Base-by-base conservation (phyloP, 2,797 vertebrate genomes). In the Gastrophryne carolinensis region DNA sequence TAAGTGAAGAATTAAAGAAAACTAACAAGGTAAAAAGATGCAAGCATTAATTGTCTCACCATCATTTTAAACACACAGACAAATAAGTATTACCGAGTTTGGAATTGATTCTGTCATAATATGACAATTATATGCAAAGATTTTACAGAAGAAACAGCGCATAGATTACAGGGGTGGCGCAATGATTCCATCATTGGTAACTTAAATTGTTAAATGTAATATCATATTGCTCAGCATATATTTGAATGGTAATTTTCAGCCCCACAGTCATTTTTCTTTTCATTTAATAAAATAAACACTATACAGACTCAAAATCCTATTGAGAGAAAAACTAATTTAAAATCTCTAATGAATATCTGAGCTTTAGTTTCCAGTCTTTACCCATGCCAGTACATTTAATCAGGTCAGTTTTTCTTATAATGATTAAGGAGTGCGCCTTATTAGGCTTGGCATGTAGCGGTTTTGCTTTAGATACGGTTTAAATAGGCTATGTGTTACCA, bases 141-240 rank as follows among this genome's bases (percentile, higher is more conserved):
- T n/a, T n/a, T n/a, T n/a, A n/a, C n/a, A n/a, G n/a, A n/a, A n/a
- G n/a, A n/a, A n/a, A n/a, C n/a, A n/a, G n/a, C n/a, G n/a, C n/a
- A n/a, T 65, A 65, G 47, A 64, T 73, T 56, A 47, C 61, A 24
- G 37, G 57, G 65, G 50, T 73, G 35, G 12, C 13, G 47, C 57
- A 54, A 73, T 65, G 56, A 64, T 65, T 61, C 72, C 72, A 73
- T 49, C 64, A 56, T 44, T 19, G 65, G 34, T 65, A 64, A 56
- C 61, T 65, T 65, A 65, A 73, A 64, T 73, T 64, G 71, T 56
- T 65, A n/a, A 65, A 65, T 73, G 35, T 56, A 47, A 65, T 65
- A 54, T 64, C 64, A 57, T 73, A 63, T 64, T 63, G 27, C 71
- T 64, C 23, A 41, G 60, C 49, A 73, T 65, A 44, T 32, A 3